phyloP scores from a whole-genome alignment of 1,140 invertebrate species.

The Aphidius gifuensis region DNA sequence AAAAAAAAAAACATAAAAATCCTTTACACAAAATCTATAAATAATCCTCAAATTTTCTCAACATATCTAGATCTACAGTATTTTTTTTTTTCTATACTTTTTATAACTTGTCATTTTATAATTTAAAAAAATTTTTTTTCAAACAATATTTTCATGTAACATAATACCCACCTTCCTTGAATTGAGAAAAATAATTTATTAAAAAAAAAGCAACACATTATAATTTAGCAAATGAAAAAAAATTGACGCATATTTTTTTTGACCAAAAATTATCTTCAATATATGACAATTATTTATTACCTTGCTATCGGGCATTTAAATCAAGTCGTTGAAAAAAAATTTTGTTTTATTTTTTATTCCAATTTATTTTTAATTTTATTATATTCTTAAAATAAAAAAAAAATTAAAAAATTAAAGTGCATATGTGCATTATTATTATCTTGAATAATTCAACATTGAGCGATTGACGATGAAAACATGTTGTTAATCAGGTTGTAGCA shows the following conservation, averaged over 20 bases:
- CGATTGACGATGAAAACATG: neutral
- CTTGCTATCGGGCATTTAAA: slow-evolving; percentile 6
- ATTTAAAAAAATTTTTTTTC: no score
- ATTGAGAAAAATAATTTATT: neutral
- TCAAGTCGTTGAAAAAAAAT: neutral
- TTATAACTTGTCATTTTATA: no score
- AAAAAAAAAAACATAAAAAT: no score
- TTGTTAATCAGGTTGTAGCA: neutral
- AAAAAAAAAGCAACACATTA: neutral
- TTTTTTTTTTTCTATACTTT: no score
- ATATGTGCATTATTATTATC: slow-evolving; percentile 12
- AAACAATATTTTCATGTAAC: neutral
- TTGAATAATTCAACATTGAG: slow-evolving; percentile 15
- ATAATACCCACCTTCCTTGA: neutral
- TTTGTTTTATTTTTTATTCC: neutral
- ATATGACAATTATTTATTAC: slow-evolving; percentile 13
- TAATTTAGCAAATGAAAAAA: neutral
- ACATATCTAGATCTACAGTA: no score
- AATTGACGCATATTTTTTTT: neutral
- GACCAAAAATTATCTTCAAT: slow-evolving; percentile 1
- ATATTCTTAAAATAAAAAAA: neutral
- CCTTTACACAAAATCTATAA: no score
- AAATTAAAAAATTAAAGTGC: neutral
- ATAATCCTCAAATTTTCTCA: no score
- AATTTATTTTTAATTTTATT: no score